Conservation (phyloP, 1,140 invertebrate genomes). For the Anoplophora glabripennis region DNA sequence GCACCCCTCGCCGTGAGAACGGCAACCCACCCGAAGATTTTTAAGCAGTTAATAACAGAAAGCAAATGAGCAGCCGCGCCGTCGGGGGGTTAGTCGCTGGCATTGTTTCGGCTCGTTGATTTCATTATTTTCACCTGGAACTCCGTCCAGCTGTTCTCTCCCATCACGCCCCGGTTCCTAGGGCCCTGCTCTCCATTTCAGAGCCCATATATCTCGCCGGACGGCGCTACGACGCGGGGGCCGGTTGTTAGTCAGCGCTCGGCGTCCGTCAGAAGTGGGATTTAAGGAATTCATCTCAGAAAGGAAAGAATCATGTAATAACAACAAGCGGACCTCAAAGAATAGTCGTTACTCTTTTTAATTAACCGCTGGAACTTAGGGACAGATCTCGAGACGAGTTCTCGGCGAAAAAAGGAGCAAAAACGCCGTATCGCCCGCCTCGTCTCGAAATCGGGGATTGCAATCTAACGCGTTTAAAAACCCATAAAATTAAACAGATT, state of each 20-base stretch:
- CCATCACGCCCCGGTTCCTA: constrained; percentile 40
- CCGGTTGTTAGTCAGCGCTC: constrained; percentile 42
- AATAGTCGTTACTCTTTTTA: neutral
- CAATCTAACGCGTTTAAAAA: too few species aligned
- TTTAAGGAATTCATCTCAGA: too few species aligned
- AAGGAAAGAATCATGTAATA: neutral
- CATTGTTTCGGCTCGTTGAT: constrained; percentile 47
- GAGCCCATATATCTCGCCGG: constrained; percentile 42
- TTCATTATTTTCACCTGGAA: constrained; percentile 48
- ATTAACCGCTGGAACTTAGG: too few species aligned
- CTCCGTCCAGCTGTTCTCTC: constrained; percentile 43
- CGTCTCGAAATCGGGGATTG: too few species aligned
- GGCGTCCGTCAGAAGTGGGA: neutral
- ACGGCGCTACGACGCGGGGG: constrained; percentile 33
- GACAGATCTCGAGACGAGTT: too few species aligned
- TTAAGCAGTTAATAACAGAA: too few species aligned
- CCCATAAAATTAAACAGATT: too few species aligned
- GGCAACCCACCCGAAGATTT: too few species aligned
- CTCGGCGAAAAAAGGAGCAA: too few species aligned
- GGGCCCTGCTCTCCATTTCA: constrained; percentile 40
- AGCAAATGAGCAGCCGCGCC: too few species aligned
- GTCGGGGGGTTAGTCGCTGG: constrained; percentile 17
- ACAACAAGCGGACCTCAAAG: neutral
- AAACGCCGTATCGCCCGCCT: too few species aligned
- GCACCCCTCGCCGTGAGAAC: too few species aligned